Base-by-base conservation (phyloP, 2,113 vertebrate genomes). In the Odontesthes bonariensis region DNA sequence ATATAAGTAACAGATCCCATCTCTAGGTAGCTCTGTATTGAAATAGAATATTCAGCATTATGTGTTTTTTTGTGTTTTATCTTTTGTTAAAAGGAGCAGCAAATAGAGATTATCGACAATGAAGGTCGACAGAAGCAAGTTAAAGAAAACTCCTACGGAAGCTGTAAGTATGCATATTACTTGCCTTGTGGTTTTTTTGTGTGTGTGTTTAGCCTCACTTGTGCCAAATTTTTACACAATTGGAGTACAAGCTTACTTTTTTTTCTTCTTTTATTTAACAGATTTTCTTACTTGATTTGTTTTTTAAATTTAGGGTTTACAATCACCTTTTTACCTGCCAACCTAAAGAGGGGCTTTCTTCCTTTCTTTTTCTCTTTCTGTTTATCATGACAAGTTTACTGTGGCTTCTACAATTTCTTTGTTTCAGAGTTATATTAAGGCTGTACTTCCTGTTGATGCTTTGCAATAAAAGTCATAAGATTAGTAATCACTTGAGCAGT, bases 141-240 rank as follows among this genome's bases (percentile, higher is more conserved):
- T 98, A 91, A 98, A 98, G 93, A 98, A 98, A 93, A 98, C 96
- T 71, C 97, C 97, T 81, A 98, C 97, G 16, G 97, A 98, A 94
- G 97, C 97, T 92, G 97, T 98, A 85, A 96, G 96, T 96, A 90
- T 77, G 14, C 62, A 19, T 53, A 40, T 33, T 75, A 11, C 60
- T 62, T 33, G 6, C 8, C 42, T 5, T 13, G 16, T 33, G 5
- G 6, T 27, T 14, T 53, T 40, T 47, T 14, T 7, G 6, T 54
- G 5, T 22, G 12, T 9, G 20, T 2, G 5, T 57, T 6, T 47
- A 35, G 19, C 1, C 1, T 60, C n/a, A 59, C 13, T 58, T 6
- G 14, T 59, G 2, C 13, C 35, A 38, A 2, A 38, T 10, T 38
- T 38, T 38, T 38, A 38, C 6, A 38, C 7, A 38, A 6, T 8